phyloP scores from a whole-genome alignment of 2,797 vertebrate genomes.

The Tapirus indicus region DNA sequence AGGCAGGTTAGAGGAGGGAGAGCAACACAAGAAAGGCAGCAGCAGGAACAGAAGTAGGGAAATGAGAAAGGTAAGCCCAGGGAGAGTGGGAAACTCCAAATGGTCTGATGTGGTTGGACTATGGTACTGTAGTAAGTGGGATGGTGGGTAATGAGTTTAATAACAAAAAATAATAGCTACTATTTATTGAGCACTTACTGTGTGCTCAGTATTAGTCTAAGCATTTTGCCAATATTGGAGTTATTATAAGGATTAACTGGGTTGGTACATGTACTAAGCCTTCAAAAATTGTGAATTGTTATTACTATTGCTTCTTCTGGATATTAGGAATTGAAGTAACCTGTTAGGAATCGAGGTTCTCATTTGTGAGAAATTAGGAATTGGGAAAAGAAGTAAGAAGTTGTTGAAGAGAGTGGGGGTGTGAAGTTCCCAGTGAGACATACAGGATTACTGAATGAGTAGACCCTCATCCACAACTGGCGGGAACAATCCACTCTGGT shows the following conservation, averaged over 20 bases:
- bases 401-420: not conserved
- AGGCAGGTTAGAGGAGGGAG: not conserved
- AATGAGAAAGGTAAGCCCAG: not conserved
- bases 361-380: not conserved
- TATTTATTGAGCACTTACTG: not conserved
- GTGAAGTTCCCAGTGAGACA: not conserved
- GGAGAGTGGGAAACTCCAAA: not conserved
- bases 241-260: not conserved
- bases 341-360: conserved; percentile 27
- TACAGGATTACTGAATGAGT: not conserved
- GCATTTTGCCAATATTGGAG: not conserved
- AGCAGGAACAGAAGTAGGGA: not conserved
- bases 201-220: not conserved
- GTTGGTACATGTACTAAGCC: not conserved
- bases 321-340: not conserved
- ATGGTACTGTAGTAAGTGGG: not conserved
- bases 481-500: not conserved
- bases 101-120: not conserved
- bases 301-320: not conserved
- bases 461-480: not conserved
- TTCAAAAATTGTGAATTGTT: not conserved
- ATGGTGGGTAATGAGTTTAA: not conserved
- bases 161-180: not conserved
- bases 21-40: not conserved
- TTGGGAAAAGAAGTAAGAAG: not conserved